These are phyloP conservation scores for Triplophysa bombifrons DNA, from an alignment of 2,797 vertebrate species.

Conservation along the genomic window DNA sequence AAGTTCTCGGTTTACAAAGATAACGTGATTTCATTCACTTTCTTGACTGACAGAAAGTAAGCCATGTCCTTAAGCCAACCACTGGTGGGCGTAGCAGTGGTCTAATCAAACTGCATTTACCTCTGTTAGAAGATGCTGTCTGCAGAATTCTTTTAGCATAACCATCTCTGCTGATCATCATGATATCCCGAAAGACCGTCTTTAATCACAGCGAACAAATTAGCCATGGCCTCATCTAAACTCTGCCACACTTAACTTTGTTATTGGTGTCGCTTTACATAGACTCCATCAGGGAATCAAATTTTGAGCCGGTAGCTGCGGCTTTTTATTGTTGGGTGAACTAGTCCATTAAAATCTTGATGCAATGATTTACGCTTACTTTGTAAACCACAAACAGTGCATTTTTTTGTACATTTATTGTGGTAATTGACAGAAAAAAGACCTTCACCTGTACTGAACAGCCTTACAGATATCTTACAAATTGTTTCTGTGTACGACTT, in stretches of 20 bases:
- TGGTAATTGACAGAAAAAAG: no score
- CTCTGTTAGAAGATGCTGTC: not conserved
- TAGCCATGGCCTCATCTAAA: conserved; percentile 31
- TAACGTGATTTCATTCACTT: not conserved
- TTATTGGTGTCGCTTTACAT: conserved; percentile 66
- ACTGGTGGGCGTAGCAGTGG: not conserved
- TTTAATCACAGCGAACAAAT: conserved; percentile 21
- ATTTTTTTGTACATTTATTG: no score
- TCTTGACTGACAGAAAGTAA: conserved; percentile 9
- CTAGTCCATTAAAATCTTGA: no score
- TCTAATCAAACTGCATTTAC: conserved; percentile 17
- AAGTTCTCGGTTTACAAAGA: no score
- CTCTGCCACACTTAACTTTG: conserved; percentile 47
- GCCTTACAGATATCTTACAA: not conserved
- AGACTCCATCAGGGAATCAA: conserved; percentile 68
- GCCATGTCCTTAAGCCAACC: not conserved
- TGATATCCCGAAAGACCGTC: conserved; percentile 12
- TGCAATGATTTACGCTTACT: no score
- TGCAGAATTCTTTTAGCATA: not conserved
- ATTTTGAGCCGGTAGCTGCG: conserved; percentile 61
- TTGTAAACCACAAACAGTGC: no score
- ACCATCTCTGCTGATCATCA: not conserved
- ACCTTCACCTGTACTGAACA: no score
- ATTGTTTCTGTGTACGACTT: not conserved
- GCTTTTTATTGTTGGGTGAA: no score